Evolutionary conservation across 2,888 invertebrate genomes (phyloP).

Genomic region (Leptopilina drosophilae): DNA sequence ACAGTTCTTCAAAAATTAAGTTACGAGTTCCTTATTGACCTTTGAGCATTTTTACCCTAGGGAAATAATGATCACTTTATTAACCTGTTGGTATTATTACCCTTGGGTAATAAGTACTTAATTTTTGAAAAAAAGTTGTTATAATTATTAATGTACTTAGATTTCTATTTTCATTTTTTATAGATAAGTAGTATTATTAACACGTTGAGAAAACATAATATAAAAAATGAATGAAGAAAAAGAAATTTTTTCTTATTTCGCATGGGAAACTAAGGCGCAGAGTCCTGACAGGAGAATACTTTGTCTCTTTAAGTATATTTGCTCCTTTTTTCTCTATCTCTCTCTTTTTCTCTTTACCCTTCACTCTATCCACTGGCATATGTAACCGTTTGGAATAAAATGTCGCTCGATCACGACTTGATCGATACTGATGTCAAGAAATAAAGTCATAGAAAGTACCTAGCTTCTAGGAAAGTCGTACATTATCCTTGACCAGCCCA

Average conservation of each 20-base stretch:
- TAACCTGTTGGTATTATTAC: too few relatives aligned
- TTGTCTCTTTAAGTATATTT: conserved; percentile 13
- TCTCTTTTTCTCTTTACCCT: conserved; percentile 26
- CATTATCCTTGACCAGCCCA: conserved; percentile 24
- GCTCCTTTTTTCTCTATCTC: background rate
- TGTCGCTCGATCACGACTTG: conserved; percentile 37
- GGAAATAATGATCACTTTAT: too few relatives aligned
- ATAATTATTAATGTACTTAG: too few relatives aligned
- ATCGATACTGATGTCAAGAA: conserved; percentile 35
- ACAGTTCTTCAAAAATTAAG: too few relatives aligned
- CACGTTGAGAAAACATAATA: too few relatives aligned
- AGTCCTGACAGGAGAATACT: conserved; percentile 10
- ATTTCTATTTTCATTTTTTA: too few relatives aligned
- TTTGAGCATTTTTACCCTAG: too few relatives aligned
- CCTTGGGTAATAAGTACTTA: too few relatives aligned
- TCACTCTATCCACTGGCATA: conserved; percentile 9
- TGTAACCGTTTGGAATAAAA: conserved; percentile 30
- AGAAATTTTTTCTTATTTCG: conserved; percentile 28
- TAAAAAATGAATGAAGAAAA: too few relatives aligned
- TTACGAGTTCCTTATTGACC: too few relatives aligned
- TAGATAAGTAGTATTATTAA: too few relatives aligned
- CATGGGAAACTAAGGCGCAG: conserved; percentile 37
- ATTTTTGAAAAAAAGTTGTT: too few relatives aligned
- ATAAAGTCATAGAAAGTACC: conserved; percentile 37
- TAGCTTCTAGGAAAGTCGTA: conserved; percentile 35